phyloP scores from a whole-genome alignment of 2,113 vertebrate species.

The Turdus rufiventris region DNA sequence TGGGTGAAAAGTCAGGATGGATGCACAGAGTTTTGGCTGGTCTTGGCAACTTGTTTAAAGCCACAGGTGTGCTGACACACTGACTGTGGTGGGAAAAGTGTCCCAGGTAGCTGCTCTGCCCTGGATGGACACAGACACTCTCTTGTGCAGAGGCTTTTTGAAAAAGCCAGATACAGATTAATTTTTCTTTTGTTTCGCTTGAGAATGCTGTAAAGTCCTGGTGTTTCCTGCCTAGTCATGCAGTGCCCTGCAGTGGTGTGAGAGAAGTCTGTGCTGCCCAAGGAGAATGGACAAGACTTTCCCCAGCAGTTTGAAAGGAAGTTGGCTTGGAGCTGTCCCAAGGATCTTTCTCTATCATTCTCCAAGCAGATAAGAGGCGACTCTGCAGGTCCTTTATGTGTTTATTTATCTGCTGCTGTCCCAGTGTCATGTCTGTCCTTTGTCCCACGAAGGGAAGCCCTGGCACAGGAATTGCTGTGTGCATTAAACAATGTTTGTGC shows the following conservation, averaged over 20 bases:
- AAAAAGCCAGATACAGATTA: not conserved
- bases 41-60: not conserved
- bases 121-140: rapidly evolving
- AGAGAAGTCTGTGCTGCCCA: not conserved
- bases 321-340: not conserved
- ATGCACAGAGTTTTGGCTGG: not conserved
- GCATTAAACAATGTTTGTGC: not conserved
- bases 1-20: not conserved
- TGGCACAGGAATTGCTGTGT: not conserved
- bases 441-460: not conserved
- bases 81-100: not conserved
- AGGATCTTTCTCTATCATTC: not conserved
- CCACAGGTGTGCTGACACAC: not conserved
- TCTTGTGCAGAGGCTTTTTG: not conserved
- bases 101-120: not conserved
- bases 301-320: not conserved
- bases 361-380: not conserved
- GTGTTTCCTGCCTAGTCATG: not conserved
- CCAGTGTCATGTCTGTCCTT: not conserved
- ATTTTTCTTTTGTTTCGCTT: not conserved
- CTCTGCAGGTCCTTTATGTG: not conserved
- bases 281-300: not conserved
- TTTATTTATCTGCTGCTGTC: not conserved
- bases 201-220: not conserved
- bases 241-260: not conserved